A percentile compares a stretch with the other conserved stretches of the same genome.
These are phyloP conservation scores for Pachyuromys duprasi DNA, from an alignment of 2,797 vertebrate genomes.

Conservation along the genomic window DNA sequence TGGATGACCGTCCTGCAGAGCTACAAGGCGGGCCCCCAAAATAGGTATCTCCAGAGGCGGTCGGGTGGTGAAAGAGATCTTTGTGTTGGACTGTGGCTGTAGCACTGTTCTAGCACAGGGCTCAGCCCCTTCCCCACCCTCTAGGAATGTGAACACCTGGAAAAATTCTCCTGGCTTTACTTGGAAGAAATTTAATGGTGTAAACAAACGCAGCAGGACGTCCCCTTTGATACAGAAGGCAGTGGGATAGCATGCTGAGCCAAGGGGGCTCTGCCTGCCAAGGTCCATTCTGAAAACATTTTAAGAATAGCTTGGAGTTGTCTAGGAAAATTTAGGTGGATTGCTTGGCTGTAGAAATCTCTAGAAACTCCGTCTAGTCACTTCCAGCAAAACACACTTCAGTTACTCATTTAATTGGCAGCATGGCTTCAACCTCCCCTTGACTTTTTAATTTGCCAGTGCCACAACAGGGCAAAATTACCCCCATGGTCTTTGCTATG, in stretches of 20 bases:
- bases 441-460: not conserved
- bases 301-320: not conserved
- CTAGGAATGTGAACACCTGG: slow-evolving; percentile 80
- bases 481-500: not conserved
- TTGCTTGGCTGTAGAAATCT: not conserved
- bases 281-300: not conserved
- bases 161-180: slow-evolving; percentile 76
- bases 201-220: slow-evolving; percentile 77
- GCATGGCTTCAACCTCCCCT: not conserved
- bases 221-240: slow-evolving; percentile 73
- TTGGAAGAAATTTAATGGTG: slow-evolving; percentile 76
- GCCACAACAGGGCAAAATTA: not conserved
- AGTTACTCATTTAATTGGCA: not conserved
- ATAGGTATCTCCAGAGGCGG: slow-evolving; percentile 33
- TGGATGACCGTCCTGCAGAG: not conserved
- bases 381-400: slow-evolving; percentile 17
- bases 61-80: not conserved
- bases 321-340: not conserved
- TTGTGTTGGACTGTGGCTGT: slow-evolving; percentile 57
- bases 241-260: not conserved
- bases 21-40: not conserved
- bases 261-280: not conserved
- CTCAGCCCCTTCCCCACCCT: slow-evolving; percentile 24
- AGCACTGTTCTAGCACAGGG: slow-evolving; percentile 50
- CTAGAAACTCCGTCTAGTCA: slow-evolving; percentile 35